Conservation (phyloP, 2,797 vertebrate species). For the Labeo calbasu region DNA sequence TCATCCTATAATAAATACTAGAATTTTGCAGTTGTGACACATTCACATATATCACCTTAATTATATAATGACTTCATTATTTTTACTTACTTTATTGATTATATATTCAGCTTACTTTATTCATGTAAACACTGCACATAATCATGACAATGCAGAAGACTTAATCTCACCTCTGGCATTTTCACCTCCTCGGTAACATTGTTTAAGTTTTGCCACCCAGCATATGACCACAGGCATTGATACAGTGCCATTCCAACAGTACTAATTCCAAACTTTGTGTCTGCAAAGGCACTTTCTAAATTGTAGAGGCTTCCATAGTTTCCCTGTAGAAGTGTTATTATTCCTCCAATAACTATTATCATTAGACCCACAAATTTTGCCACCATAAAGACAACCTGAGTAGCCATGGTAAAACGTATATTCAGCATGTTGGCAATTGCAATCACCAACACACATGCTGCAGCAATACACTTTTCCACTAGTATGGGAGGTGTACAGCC, state of each 20-base stretch:
- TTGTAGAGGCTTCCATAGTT: conserved; percentile 69
- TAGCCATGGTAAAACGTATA: conserved; percentile 70
- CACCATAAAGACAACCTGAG: conserved; percentile 81
- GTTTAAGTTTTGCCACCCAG: conserved; percentile 84
- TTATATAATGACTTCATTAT: too few species aligned
- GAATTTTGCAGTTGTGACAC: too few species aligned
- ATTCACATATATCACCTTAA: too few species aligned
- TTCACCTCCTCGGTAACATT: conserved; percentile 82
- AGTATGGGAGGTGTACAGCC: conserved; percentile 73
- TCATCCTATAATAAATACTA: neutral
- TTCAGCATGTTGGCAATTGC: conserved; percentile 77
- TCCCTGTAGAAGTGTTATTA: conserved; percentile 68
- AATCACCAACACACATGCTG: conserved; percentile 75
- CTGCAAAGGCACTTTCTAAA: conserved; percentile 74
- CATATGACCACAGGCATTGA: conserved; percentile 85
- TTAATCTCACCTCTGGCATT: conserved; percentile 80
- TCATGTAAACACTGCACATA: neutral
- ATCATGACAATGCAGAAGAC: neutral
- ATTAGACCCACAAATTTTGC: conserved; percentile 78
- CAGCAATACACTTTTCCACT: conserved; percentile 71
- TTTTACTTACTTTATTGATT: too few species aligned
- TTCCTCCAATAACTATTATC: conserved; percentile 77
- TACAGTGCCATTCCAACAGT: conserved; percentile 80
- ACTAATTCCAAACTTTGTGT: conserved; percentile 56
- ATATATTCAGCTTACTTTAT: too few species aligned